Evolutionary conservation across 2,797 vertebrate genomes (phyloP).

Genomic region (Mormyrops attenuatus): DNA sequence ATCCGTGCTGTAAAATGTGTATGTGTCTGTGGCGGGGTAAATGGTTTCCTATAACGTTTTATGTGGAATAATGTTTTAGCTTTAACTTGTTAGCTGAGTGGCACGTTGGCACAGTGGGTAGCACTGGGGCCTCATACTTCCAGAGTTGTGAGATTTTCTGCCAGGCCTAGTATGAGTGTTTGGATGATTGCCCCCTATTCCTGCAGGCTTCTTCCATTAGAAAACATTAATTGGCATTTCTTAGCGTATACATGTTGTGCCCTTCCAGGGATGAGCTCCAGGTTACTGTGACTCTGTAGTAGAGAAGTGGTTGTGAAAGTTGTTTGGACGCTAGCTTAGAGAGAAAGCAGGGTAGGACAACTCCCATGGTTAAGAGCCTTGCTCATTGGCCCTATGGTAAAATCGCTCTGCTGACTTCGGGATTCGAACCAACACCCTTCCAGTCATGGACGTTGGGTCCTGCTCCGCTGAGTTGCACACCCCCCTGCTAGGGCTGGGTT

Average conservation of each 20-base stretch:
- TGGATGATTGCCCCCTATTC: not conserved
- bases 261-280: not conserved
- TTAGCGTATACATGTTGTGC: not conserved
- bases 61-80: not conserved
- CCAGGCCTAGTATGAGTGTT: not conserved
- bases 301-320: not conserved
- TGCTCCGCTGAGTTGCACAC: not conserved
- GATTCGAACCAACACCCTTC: not conserved
- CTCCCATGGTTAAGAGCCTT: not conserved
- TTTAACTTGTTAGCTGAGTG: not conserved
- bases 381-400: not conserved
- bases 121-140: not conserved
- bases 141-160: not conserved
- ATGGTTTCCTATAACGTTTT: not conserved
- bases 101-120: not conserved
- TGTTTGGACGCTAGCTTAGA: not conserved
- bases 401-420: not conserved
- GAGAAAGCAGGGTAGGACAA: not conserved
- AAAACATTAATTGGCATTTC: not conserved
- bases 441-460: not conserved
- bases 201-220: not conserved
- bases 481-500: not conserved
- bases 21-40: not conserved
- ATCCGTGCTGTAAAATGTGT: not conserved
- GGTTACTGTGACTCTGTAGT: not conserved